These are phyloP conservation scores for Scaptomyza polygonia DNA, from an alignment of 2,888 invertebrate genomes.

Conservation along the genomic window DNA sequence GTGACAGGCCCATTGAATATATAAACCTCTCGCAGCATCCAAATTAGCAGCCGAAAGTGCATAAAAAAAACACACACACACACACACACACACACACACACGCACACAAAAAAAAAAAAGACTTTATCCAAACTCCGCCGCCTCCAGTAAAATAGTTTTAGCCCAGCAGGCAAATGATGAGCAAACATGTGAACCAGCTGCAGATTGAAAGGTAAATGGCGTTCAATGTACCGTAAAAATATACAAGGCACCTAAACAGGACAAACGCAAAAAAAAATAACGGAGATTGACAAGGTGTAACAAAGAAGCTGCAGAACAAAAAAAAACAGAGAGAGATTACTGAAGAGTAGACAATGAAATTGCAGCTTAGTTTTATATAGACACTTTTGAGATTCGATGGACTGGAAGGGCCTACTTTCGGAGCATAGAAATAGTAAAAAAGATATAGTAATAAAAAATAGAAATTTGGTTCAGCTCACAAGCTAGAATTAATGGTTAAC, in stretches of 20 bases:
- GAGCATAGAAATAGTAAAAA: not conserved
- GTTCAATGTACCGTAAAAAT: constrained; percentile 55
- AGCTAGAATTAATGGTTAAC: not conserved
- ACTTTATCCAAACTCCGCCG: constrained; percentile 12
- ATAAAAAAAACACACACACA: constrained; percentile 17
- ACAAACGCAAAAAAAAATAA: constrained; percentile 26
- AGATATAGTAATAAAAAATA: not conserved
- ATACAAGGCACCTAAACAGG: constrained; percentile 37
- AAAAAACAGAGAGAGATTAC: constrained; percentile 11
- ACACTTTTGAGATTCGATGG: constrained; percentile 47
- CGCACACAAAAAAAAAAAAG: constrained; percentile 1
- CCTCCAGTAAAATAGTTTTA: constrained; percentile 26
- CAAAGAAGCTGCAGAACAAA: constrained; percentile 25
- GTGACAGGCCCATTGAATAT: constrained; percentile 67
- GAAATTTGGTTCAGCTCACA: not conserved
- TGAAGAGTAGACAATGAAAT: constrained; percentile 42
- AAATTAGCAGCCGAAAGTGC: constrained; percentile 61
- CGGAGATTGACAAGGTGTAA: constrained; percentile 18
- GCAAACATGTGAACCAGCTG: constrained; percentile 50
- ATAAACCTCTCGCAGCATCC: constrained; percentile 55
- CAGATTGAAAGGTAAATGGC: constrained; percentile 53
- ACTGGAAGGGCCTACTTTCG: constrained; percentile 62
- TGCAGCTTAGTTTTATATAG: constrained; percentile 58
- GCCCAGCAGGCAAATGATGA: constrained; percentile 40
- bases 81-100: not conserved